Conservation (phyloP, 2,113 vertebrate genomes). For the Pristiophorus japonicus region DNA sequence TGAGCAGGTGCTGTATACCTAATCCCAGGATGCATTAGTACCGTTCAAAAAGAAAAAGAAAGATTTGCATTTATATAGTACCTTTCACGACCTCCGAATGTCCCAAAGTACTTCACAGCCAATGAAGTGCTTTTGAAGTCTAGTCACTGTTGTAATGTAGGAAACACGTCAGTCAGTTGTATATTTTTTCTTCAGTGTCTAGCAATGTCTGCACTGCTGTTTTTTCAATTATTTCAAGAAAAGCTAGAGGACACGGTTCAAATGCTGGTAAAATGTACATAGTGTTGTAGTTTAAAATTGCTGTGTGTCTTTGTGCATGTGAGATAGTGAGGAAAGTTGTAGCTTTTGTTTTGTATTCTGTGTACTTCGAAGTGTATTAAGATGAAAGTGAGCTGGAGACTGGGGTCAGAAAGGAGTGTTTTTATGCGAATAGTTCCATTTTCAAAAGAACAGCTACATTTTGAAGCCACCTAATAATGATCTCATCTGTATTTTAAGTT, state of each 20-base stretch:
- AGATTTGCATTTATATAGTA: too few relatives aligned
- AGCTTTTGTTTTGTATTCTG: not conserved
- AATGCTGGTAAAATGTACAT: not conserved
- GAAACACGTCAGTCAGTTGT: too few relatives aligned
- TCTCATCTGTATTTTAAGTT: not conserved
- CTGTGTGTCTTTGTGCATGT: too few relatives aligned
- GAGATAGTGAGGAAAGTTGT: not conserved
- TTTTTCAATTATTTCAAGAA: not conserved
- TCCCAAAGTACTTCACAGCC: too few relatives aligned
- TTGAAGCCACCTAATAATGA: not conserved
- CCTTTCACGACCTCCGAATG: too few relatives aligned
- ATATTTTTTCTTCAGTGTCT: not conserved
- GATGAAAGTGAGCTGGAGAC: not conserved
- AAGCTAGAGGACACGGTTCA: not conserved
- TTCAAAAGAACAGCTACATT: not conserved
- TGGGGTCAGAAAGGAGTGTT: not conserved
- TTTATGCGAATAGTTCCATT: not conserved
- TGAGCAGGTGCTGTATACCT: too few relatives aligned
- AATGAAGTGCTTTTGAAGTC: too few relatives aligned
- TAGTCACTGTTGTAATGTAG: too few relatives aligned
- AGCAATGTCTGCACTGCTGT: not conserved
- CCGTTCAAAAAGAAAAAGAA: too few relatives aligned
- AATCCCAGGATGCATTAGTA: too few relatives aligned
- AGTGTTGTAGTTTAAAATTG: not conserved
- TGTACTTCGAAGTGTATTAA: not conserved